phyloP scores from a whole-genome alignment of 1,140 invertebrate genomes.

The Microplitis demolitor region DNA sequence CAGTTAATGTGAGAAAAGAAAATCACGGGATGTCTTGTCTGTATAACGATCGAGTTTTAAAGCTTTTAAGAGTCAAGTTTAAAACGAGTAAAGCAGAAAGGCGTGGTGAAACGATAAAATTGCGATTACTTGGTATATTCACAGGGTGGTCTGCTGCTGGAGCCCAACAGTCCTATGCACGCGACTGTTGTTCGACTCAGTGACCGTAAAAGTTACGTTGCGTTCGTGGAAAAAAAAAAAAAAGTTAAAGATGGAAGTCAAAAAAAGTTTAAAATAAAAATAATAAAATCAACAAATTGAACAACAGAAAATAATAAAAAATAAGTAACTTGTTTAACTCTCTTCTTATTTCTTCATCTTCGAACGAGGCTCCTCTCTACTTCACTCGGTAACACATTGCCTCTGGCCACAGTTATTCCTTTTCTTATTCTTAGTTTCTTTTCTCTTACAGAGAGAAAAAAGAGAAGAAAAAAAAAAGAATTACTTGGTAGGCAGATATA shows the following conservation, averaged over 20 bases:
- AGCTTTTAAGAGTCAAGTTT: neutral
- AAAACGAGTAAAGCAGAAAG: conserved; percentile 9
- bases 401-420: conserved; percentile 13
- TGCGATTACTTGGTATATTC: conserved; percentile 16
- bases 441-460: conserved; percentile 9
- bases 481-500: conserved; percentile 57
- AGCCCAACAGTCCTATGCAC: conserved; percentile 21
- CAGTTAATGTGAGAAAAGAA: conserved; percentile 5
- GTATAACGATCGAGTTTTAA: neutral
- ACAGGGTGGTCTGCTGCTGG: conserved; percentile 15
- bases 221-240: conserved; percentile 11
- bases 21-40: neutral
- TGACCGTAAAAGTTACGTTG: conserved; percentile 23
- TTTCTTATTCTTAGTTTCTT: neutral
- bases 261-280: conserved; percentile 4
- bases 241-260: neutral
- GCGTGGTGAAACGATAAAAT: conserved; percentile 26
- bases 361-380: neutral
- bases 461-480: conserved; percentile 27
- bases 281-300: conserved; percentile 1
- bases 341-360: conserved; percentile 28
- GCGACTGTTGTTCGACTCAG: conserved; percentile 16
- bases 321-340: neutral
- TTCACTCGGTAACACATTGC: neutral
- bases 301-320: neutral